Evolutionary conservation across 1,140 invertebrate genomes (phyloP).

Genomic region (Streblospio benedicti): DNA sequence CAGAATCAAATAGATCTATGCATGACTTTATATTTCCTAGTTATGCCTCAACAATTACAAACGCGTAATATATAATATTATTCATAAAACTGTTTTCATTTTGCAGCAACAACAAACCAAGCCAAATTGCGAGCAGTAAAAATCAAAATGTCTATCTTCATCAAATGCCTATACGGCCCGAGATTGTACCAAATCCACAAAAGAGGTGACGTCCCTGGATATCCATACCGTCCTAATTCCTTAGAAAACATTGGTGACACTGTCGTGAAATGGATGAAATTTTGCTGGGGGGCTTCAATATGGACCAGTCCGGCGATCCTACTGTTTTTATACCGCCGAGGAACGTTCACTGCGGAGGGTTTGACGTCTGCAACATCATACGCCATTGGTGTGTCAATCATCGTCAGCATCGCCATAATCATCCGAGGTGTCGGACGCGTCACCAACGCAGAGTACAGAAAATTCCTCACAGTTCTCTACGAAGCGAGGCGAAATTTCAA

Average conservation of each 20-base stretch:
- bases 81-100: too few species aligned
- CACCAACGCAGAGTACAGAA: constrained; percentile 61
- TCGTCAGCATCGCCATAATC: constrained; percentile 25
- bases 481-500: constrained; percentile 51
- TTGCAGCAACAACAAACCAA: too few species aligned
- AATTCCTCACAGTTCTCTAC: constrained; percentile 62
- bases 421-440: constrained; percentile 61
- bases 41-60: too few species aligned
- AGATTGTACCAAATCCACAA: constrained; percentile 59
- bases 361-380: neutral
- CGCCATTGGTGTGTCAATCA: constrained; percentile 16
- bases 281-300: constrained; percentile 62
- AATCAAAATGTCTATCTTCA: constrained; percentile 3
- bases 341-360: constrained; percentile 24
- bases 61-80: too few species aligned
- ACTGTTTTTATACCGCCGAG: constrained; percentile 62
- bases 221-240: constrained; percentile 54
- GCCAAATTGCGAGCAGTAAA: too few species aligned
- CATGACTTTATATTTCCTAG: too few species aligned
- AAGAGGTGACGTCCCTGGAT: constrained; percentile 46
- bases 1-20: too few species aligned
- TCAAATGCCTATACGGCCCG: constrained; percentile 55
- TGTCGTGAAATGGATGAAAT: constrained; percentile 56
- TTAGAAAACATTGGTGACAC: constrained; percentile 65
- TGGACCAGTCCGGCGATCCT: constrained; percentile 69